Evolutionary conservation across 2,888 invertebrate species (phyloP).

Genomic region (Thyatira batis): DNA sequence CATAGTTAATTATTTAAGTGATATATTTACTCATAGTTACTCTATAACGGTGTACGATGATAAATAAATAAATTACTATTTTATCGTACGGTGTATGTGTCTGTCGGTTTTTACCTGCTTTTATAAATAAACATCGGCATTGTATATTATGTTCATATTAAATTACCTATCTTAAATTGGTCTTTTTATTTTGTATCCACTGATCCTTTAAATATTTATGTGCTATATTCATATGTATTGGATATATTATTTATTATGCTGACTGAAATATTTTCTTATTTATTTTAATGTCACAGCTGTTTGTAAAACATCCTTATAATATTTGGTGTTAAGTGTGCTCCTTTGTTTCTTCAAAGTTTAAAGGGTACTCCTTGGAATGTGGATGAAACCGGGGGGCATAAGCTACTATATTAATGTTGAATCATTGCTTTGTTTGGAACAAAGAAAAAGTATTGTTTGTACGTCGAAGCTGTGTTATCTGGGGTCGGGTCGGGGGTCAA

Average conservation of each 20-base stretch:
- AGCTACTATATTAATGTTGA: not conserved
- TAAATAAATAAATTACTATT: slow-evolving; percentile 53
- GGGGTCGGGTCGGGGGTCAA: not conserved
- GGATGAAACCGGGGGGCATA: too few species aligned
- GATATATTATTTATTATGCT: too few species aligned
- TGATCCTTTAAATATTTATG: not conserved
- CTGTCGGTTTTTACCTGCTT: slow-evolving; percentile 77
- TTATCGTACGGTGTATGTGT: slow-evolving; percentile 70
- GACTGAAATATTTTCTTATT: too few species aligned
- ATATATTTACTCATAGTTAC: slow-evolving; percentile 23
- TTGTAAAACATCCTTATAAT: too few species aligned
- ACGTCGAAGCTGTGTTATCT: not conserved
- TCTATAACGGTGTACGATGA: slow-evolving; percentile 46
- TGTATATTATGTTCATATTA: slow-evolving; percentile 82
- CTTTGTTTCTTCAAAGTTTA: too few species aligned
- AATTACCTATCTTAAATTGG: slow-evolving; percentile 59
- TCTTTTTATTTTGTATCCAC: slow-evolving; percentile 34
- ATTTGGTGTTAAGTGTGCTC: too few species aligned
- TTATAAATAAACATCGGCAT: slow-evolving; percentile 78
- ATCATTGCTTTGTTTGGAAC: not conserved
- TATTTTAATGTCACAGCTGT: too few species aligned
- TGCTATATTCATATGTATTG: too few species aligned
- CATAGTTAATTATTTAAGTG: not conserved
- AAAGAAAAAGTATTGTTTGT: not conserved
- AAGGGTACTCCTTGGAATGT: too few species aligned